Evolutionary conservation across 2,113 vertebrate genomes (phyloP).

Genomic region (Epinephelus cyanopodus): DNA sequence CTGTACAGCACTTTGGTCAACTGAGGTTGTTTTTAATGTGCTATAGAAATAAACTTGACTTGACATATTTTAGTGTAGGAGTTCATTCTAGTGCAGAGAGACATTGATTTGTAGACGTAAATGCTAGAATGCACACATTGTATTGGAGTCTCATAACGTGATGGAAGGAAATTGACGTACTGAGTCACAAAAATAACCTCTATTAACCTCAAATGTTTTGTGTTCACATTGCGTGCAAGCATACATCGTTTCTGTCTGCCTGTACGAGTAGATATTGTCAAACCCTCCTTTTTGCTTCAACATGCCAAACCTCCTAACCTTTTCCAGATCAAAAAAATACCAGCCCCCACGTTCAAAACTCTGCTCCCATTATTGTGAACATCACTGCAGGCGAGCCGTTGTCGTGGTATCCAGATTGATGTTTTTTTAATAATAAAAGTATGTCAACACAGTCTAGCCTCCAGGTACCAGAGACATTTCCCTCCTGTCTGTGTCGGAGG

Average conservation of each 20-base stretch:
- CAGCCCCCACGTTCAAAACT: slow-evolving; percentile 13
- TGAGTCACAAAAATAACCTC: background rate
- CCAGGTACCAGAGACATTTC: slow-evolving; percentile 43
- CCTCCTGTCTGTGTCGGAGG: slow-evolving; percentile 14
- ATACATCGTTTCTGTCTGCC: background rate
- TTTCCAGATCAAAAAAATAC: background rate
- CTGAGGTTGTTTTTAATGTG: too few species aligned
- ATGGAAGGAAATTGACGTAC: background rate
- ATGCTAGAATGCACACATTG: background rate
- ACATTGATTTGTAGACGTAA: background rate
- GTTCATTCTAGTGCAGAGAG: background rate
- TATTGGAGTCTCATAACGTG: background rate
- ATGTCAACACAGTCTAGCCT: slow-evolving; percentile 59
- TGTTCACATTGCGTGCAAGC: slow-evolving; percentile 38
- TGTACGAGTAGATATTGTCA: slow-evolving; percentile 25
- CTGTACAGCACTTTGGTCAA: too few species aligned
- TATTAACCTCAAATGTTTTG: background rate
- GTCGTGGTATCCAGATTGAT: slow-evolving; percentile 42
- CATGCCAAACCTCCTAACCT: slow-evolving; percentile 30
- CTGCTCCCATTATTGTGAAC: slow-evolving; percentile 35
- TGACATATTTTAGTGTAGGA: too few species aligned
- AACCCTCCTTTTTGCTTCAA: slow-evolving; percentile 36
- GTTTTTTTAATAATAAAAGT: slow-evolving; percentile 70
- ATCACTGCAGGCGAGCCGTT: slow-evolving; percentile 31
- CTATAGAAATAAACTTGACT: too few species aligned